Evolutionary conservation across 2,113 vertebrate species (phyloP).

Genomic region (Picathartes gymnocephalus): DNA sequence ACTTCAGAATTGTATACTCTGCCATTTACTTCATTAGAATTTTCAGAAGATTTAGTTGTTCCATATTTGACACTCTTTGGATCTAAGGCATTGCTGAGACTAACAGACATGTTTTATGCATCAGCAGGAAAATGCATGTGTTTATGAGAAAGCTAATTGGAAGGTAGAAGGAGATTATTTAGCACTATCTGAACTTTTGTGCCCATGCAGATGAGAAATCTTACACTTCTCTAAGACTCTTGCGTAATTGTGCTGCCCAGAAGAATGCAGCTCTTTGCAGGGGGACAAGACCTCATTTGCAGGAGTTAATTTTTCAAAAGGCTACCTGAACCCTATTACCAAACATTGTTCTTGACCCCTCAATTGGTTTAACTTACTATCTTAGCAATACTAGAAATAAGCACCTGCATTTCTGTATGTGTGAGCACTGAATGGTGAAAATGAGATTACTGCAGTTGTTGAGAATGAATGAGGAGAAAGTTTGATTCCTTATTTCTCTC

Average conservation of each 20-base stretch:
- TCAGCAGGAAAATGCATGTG: not conserved
- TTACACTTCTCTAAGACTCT: not conserved
- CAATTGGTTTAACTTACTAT: not conserved
- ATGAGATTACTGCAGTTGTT: not conserved
- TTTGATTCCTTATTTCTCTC: not conserved
- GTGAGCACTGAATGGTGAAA: not conserved
- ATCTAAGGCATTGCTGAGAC: not conserved
- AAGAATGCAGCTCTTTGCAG: not conserved
- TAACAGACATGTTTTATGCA: not conserved
- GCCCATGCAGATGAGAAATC: not conserved
- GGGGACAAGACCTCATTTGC: not conserved
- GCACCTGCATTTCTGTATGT: not conserved
- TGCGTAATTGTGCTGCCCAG: not conserved
- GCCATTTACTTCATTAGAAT: not conserved
- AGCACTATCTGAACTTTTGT: not conserved
- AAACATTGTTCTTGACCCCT: not conserved
- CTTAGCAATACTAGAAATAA: not conserved
- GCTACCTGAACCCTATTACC: not conserved
- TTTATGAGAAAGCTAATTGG: not conserved
- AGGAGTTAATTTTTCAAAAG: not conserved
- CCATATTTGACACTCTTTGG: not conserved
- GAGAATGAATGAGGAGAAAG: not conserved
- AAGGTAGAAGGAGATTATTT: not conserved
- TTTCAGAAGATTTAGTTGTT: not conserved
- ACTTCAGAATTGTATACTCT: not conserved